Evolutionary conservation across 2,113 vertebrate genomes (phyloP).

Genomic region (Lophochroa leadbeateri): DNA sequence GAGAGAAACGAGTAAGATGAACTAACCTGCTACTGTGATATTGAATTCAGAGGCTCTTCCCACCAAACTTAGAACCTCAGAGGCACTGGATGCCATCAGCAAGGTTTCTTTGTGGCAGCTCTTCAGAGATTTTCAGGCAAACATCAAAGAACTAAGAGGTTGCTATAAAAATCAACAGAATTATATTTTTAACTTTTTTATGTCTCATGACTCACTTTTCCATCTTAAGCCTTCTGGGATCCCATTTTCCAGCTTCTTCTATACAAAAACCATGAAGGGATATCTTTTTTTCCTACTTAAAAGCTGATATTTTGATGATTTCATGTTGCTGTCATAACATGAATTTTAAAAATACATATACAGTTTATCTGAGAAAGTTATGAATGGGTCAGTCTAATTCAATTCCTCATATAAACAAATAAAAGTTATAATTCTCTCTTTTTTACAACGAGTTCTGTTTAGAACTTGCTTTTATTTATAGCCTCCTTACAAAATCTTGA

Average conservation of each 20-base stretch:
- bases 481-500: neutral
- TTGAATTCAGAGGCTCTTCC: neutral
- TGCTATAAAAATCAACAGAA: constrained; percentile 59
- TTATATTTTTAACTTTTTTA: constrained; percentile 52
- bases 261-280: neutral
- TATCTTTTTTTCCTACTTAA: neutral
- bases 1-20: neutral
- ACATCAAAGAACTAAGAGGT: constrained; percentile 49
- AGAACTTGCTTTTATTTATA: neutral
- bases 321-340: neutral
- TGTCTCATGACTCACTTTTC: constrained; percentile 51
- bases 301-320: constrained; percentile 23
- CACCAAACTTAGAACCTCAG: neutral
- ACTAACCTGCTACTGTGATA: neutral
- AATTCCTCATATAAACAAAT: neutral
- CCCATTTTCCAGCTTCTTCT: constrained; percentile 42
- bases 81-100: constrained; percentile 8
- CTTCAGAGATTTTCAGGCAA: constrained; percentile 38
- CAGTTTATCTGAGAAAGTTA: neutral
- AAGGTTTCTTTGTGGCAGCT: constrained; percentile 25
- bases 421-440: neutral
- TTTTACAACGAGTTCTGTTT: neutral
- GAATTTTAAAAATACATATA: neutral
- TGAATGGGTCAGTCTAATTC: neutral
- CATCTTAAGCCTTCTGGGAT: constrained; percentile 44